phyloP scores from a whole-genome alignment of 2,888 invertebrate species.

The Microchrysa polita region DNA sequence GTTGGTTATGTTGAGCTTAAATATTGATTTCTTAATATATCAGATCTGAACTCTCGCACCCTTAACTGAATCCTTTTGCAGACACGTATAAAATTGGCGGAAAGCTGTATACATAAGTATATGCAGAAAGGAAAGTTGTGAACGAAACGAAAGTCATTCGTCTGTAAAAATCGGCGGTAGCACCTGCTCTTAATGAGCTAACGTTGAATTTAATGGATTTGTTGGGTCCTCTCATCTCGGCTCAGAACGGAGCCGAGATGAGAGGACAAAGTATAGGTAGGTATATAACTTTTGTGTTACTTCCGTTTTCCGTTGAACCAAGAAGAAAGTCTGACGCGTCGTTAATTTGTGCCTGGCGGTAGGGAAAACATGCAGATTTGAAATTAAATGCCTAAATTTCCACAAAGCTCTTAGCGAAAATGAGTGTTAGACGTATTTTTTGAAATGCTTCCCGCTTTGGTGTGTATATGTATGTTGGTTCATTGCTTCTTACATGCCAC shows the following conservation, averaged over 20 bases:
- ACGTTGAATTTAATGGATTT: background rate
- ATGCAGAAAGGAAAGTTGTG: background rate
- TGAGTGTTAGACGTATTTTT: constrained; percentile 3
- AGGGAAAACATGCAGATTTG: background rate
- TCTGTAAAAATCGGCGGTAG: constrained; percentile 38
- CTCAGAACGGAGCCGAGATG: background rate
- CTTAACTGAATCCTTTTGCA: too few relatives aligned
- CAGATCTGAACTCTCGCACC: too few relatives aligned
- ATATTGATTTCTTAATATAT: too few relatives aligned
- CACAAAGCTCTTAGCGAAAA: background rate
- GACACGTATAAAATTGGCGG: too few relatives aligned
- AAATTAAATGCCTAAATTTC: constrained; percentile 20
- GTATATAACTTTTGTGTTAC: background rate
- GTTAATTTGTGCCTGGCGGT: background rate
- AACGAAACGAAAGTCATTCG: constrained; percentile 30
- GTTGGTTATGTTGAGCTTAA: too few relatives aligned
- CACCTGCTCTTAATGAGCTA: constrained; percentile 34
- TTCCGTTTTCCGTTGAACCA: too few relatives aligned
- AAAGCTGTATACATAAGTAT: background rate
- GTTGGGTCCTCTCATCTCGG: background rate
- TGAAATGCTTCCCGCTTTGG: background rate
- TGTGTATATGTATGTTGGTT: too few relatives aligned
- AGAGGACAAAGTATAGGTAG: too few relatives aligned
- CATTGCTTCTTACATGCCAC: too few relatives aligned
- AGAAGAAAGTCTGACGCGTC: background rate